Conservation (phyloP, 2,888 invertebrate species). For the Augiades crinisus region DNA sequence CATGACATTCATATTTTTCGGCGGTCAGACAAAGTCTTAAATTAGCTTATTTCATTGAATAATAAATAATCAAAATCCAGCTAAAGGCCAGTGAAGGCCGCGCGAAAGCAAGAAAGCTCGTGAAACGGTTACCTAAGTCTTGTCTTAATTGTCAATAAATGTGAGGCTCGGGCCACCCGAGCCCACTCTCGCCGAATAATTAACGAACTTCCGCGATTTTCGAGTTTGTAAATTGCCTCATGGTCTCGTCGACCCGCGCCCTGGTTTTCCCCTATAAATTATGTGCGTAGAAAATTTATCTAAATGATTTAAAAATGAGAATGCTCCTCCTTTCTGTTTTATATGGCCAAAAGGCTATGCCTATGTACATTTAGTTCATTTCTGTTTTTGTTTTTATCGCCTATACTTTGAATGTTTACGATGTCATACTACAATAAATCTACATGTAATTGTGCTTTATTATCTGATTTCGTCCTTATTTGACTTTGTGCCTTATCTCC, state of each 20-base stretch:
- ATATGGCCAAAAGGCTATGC: too few species aligned
- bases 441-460: too few species aligned
- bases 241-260: slow-evolving; percentile 74
- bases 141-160: slow-evolving; percentile 79
- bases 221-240: slow-evolving; percentile 80
- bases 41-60: slow-evolving; percentile 26
- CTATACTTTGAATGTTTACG: too few species aligned
- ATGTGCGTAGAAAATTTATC: slow-evolving; percentile 76
- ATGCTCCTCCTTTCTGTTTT: slow-evolving; percentile 61
- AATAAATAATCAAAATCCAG: slow-evolving; percentile 50
- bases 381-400: too few species aligned
- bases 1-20: too few species aligned
- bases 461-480: too few species aligned
- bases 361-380: too few species aligned
- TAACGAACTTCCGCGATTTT: slow-evolving; percentile 81
- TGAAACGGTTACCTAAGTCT: slow-evolving; percentile 62
- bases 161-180: slow-evolving; percentile 64
- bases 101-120: slow-evolving; percentile 64
- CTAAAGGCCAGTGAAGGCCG: slow-evolving; percentile 41
- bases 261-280: slow-evolving; percentile 76
- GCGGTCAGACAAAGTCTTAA: neutral
- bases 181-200: slow-evolving; percentile 72
- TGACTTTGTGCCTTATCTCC: too few species aligned
- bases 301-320: slow-evolving; percentile 61
- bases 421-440: too few species aligned